phyloP scores from a whole-genome alignment of 2,888 invertebrate species.

The Cynaeus angustus region DNA sequence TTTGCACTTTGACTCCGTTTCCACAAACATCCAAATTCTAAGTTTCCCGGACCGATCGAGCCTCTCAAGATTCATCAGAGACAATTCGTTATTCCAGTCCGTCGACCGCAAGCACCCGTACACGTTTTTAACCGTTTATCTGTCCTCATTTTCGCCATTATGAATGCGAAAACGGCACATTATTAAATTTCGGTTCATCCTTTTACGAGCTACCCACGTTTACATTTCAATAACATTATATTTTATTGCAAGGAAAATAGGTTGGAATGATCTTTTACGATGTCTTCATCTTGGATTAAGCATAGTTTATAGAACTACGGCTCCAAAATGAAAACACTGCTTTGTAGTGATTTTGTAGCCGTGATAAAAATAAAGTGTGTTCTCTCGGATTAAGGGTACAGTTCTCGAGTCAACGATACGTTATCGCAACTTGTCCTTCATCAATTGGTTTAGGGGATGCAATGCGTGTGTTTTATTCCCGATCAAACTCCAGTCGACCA shows the following conservation, averaged over 20 bases:
- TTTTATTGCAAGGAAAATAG: slow-evolving; percentile 8
- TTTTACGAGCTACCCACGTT: slow-evolving; percentile 13
- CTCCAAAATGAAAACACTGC: background rate
- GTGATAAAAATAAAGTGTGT: slow-evolving; percentile 33
- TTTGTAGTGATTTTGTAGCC: slow-evolving; percentile 11
- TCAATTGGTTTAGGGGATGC: slow-evolving; percentile 11
- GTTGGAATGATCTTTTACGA: background rate
- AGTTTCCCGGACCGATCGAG: too few relatives aligned
- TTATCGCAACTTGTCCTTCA: slow-evolving; percentile 30
- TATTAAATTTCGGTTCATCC: slow-evolving; percentile 16
- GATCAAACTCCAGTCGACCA: slow-evolving; percentile 11
- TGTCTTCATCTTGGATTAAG: slow-evolving; percentile 2
- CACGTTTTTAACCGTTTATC: slow-evolving; percentile 8
- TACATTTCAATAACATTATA: slow-evolving; percentile 21
- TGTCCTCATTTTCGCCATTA: slow-evolving; percentile 1
- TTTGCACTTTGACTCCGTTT: slow-evolving; percentile 34
- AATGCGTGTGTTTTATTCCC: slow-evolving; percentile 23
- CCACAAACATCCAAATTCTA: too few relatives aligned
- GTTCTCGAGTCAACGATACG: slow-evolving; percentile 5
- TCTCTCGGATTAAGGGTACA: slow-evolving; percentile 19
- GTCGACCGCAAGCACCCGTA: slow-evolving; percentile 4
- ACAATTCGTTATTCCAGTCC: background rate
- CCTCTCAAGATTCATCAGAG: too few relatives aligned
- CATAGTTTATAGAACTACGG: background rate
- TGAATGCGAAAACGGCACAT: slow-evolving; percentile 17